These are phyloP conservation scores for Pituophis catenifer DNA, from an alignment of 2,113 vertebrate species.

Conservation along the genomic window DNA sequence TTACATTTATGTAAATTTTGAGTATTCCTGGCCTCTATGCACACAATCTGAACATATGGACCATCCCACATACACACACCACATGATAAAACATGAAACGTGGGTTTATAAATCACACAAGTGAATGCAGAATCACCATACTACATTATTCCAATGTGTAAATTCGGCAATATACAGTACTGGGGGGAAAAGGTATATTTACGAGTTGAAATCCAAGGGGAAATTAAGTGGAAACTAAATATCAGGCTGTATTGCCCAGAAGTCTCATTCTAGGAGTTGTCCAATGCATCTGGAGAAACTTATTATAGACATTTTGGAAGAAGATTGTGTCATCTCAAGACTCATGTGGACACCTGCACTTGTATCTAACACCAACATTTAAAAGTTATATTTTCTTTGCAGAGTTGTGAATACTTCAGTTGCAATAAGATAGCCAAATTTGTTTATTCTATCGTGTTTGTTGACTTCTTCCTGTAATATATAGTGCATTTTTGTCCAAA, in stretches of 20 bases:
- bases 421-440: neutral
- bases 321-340: neutral
- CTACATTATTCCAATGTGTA: neutral
- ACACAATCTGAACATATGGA: neutral
- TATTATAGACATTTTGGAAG: neutral
- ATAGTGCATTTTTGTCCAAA: slow-evolving; percentile 54
- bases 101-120: neutral
- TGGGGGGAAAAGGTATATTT: neutral
- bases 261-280: neutral
- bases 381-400: slow-evolving; percentile 34
- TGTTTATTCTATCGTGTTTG: slow-evolving; percentile 43
- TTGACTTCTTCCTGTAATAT: slow-evolving; percentile 35
- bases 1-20: neutral
- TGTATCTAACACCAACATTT: slow-evolving; percentile 28
- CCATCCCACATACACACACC: no score
- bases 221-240: neutral
- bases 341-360: neutral
- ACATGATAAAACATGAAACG: neutral
- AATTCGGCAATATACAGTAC: neutral
- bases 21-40: neutral
- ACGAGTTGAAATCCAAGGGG: neutral
- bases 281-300: neutral
- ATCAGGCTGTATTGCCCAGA: neutral
- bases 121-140: neutral
- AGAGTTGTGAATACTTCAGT: slow-evolving; percentile 45